Evolutionary conservation across 2,888 invertebrate genomes (phyloP).

Genomic region (Hirtodrosophila confusa): DNA sequence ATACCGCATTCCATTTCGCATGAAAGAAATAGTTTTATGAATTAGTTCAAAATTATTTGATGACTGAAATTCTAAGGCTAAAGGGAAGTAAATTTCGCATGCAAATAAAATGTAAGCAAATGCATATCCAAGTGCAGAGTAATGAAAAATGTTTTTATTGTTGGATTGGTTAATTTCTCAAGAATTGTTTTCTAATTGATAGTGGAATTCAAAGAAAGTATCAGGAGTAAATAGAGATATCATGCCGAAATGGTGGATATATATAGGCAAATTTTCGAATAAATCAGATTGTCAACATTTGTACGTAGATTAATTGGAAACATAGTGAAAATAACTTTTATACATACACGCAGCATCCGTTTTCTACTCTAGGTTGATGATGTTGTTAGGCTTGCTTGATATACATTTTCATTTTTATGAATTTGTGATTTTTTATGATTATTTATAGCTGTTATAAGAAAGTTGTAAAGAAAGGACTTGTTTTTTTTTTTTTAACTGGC

Average conservation of each 20-base stretch:
- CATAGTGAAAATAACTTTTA: conserved; percentile 34
- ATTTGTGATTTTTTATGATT: conserved; percentile 18
- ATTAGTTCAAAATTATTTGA: conserved; percentile 18
- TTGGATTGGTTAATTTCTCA: conserved; percentile 7
- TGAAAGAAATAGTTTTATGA: not conserved
- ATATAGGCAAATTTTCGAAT: conserved; percentile 24
- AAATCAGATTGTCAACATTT: conserved; percentile 53
- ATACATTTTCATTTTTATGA: conserved; percentile 21
- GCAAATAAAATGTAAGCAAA: conserved; percentile 28
- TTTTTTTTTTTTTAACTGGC: conserved; percentile 68
- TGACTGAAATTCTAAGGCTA: not conserved
- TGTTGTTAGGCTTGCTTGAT: conserved; percentile 44
- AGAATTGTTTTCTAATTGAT: conserved; percentile 34
- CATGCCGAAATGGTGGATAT: conserved; percentile 59
- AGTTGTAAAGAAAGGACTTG: conserved; percentile 51
- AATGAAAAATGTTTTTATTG: conserved; percentile 16
- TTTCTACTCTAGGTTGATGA: conserved; percentile 21
- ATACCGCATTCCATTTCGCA: conserved; percentile 7
- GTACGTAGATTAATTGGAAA: conserved; percentile 28
- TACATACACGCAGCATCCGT: conserved; percentile 64
- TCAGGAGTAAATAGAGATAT: conserved; percentile 41
- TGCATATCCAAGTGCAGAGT: conserved; percentile 37
- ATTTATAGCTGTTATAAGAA: conserved; percentile 36
- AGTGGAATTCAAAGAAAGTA: conserved; percentile 45
- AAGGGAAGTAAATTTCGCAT: conserved; percentile 26